Percentiles rank a stretch among this genome's conserved stretches.
Conservation (phyloP, 2,888 invertebrate species). For the Tortrix viridana region DNA sequence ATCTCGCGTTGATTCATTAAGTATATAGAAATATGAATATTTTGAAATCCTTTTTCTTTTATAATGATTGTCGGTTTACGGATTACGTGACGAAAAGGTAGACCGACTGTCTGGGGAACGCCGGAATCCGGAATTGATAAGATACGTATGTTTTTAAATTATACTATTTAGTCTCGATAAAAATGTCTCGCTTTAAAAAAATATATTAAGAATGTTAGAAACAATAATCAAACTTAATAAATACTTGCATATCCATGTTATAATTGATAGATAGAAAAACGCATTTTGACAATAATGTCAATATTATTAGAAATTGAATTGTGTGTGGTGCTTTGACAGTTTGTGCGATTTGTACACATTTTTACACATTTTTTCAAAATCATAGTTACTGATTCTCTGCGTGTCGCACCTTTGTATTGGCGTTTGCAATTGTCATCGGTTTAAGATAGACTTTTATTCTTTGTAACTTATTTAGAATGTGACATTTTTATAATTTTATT, state of each 20-base stretch:
- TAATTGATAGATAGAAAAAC: no score
- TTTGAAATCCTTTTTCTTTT: no score
- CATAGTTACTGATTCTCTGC: slow-evolving; percentile 48
- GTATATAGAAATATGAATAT: no score
- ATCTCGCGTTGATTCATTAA: no score
- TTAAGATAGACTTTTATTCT: slow-evolving; percentile 63
- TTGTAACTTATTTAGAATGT: slow-evolving; percentile 38
- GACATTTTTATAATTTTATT: background rate
- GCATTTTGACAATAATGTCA: slow-evolving; percentile 27
- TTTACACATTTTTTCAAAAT: slow-evolving; percentile 23
- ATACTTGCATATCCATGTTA: slow-evolving; percentile 29
- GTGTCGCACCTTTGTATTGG: slow-evolving; percentile 49
- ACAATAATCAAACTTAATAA: slow-evolving; percentile 11
- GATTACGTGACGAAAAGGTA: no score
- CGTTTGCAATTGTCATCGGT: slow-evolving; percentile 68
- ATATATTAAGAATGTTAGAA: slow-evolving; percentile 21
- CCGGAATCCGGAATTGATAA: no score
- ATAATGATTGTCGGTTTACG: no score
- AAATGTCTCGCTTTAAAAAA: background rate
- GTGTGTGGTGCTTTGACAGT: slow-evolving; percentile 20
- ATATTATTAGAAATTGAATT: slow-evolving; percentile 3
- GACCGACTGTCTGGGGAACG: no score
- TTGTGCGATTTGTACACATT: slow-evolving; percentile 13
- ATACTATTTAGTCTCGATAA: background rate
- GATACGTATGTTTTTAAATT: background rate